Base-by-base conservation (phyloP, 2,113 vertebrate genomes). In the Myotis davidii region DNA sequence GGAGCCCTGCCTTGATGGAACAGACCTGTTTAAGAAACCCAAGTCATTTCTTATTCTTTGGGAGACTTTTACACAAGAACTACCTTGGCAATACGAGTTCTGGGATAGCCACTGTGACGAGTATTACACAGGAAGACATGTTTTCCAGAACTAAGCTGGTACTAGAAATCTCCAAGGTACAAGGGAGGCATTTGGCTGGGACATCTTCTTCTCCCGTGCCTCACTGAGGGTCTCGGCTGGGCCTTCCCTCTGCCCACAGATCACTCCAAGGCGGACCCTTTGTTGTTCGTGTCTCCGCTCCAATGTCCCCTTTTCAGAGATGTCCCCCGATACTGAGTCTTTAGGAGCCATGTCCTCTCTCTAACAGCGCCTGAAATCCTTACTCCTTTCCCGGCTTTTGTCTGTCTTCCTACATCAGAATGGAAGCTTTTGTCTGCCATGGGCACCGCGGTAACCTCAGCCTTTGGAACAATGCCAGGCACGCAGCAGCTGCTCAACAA, bases 81-180 rank as follows among this genome's bases (percentile, higher is more conserved):
- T 34, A 18, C 42, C 37, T 94, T 61, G 13, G 25, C 54, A 29
- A 64, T 12, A n/a, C 50, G 84, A 34, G 65, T 81, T 86, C 88
- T 81, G 81, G n/a, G 54, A 39, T 6, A 67, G 32, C 65, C 70
- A 17, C 25, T 74, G 9, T n/a, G 84, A 34, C 1, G 59, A 82
- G 23, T 65, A 20, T 32, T 48, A 20, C 32, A 23, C 6, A 25
- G 18, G 17, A 83, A 83, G 59, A 23, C 29, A 20, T 6, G 11
- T 76, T 93, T 97, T 79, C 64, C 13, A 23, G 79, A 73, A 42
- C 37, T 45, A 70, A 94, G 16, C 42, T 82, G 45, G 59, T 88
- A 12, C 61, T 45, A 61, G 16, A 70, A 91, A 79, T 74, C 27
- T 74, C 90, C 52, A 74, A 34, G 54, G 25, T 34, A 69, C 29